These are phyloP conservation scores for Chloroceryle inda DNA, from an alignment of 2,797 vertebrate genomes.

Conservation along the genomic window DNA sequence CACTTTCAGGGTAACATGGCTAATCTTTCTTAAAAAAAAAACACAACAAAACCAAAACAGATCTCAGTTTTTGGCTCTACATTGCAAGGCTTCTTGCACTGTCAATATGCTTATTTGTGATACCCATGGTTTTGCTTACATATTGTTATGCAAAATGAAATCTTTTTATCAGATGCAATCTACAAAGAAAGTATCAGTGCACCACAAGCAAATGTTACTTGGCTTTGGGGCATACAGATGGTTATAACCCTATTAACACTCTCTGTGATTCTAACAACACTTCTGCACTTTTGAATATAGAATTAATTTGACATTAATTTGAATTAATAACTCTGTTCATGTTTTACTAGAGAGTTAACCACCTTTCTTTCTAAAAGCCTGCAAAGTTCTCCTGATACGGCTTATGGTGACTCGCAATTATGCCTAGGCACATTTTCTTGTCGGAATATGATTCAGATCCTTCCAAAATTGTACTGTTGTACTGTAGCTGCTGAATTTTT, in stretches of 20 bases:
- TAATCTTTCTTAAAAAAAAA: conserved; percentile 6
- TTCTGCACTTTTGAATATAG: conserved; percentile 24
- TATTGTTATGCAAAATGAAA: conserved; percentile 73
- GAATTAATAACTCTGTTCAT: background rate
- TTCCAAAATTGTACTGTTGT: background rate
- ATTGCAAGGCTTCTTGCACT: background rate
- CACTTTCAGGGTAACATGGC: background rate
- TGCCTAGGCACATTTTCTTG: background rate
- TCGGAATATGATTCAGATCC: background rate
- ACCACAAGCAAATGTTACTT: conserved; percentile 65
- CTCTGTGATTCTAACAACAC: conserved; percentile 42
- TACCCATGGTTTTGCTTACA: conserved; percentile 37
- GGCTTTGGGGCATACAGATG: conserved; percentile 66
- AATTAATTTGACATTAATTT: conserved; percentile 5
- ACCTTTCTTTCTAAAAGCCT: conserved; percentile 1
- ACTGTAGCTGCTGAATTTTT: background rate
- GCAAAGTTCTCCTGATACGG: background rate
- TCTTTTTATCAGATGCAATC: conserved; percentile 77
- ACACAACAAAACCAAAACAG: too few species aligned
- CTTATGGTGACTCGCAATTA: background rate
- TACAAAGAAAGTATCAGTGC: conserved; percentile 73
- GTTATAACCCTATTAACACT: conserved; percentile 61
- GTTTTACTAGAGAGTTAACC: background rate
- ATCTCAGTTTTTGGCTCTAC: background rate
- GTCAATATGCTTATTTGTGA: background rate